phyloP scores from a whole-genome alignment of 1,140 invertebrate species.

The Drosophila malerkotliana region DNA sequence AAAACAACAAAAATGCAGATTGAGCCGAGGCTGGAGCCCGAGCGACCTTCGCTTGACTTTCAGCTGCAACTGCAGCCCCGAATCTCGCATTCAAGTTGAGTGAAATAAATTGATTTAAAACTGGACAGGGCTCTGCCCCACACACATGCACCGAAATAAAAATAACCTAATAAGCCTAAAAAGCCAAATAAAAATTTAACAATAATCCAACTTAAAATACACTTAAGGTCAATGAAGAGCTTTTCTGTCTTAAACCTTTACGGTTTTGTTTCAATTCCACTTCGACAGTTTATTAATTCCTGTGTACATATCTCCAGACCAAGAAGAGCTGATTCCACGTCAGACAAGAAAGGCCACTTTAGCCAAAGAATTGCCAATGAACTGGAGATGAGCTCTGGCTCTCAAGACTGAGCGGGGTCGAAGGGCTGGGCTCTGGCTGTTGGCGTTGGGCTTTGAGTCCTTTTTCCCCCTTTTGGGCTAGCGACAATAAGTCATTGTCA shows the following conservation, averaged over 20 bases:
- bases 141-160: constrained; percentile 6
- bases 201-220: no score
- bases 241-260: neutral
- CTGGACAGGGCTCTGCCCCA: constrained; percentile 22
- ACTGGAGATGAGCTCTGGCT: constrained; percentile 40
- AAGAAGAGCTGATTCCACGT: constrained; percentile 40
- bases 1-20: constrained; percentile 11
- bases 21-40: constrained; percentile 14
- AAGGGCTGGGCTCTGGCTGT: neutral
- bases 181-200: no score
- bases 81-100: constrained; percentile 50
- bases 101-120: constrained; percentile 76
- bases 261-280: neutral
- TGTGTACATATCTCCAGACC: constrained; percentile 6
- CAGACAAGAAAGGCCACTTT: constrained; percentile 70
- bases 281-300: neutral
- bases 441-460: constrained; percentile 1
- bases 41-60: constrained; percentile 51
- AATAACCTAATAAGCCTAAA: no score
- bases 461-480: constrained; percentile 3
- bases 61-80: constrained; percentile 17
- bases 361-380: constrained; percentile 69
- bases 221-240: no score
- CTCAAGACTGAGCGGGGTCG: neutral
- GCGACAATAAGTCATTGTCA: constrained; percentile 77